These are phyloP conservation scores for Hyperopisus bebe DNA, from an alignment of 2,113 vertebrate genomes.

Conservation along the genomic window DNA sequence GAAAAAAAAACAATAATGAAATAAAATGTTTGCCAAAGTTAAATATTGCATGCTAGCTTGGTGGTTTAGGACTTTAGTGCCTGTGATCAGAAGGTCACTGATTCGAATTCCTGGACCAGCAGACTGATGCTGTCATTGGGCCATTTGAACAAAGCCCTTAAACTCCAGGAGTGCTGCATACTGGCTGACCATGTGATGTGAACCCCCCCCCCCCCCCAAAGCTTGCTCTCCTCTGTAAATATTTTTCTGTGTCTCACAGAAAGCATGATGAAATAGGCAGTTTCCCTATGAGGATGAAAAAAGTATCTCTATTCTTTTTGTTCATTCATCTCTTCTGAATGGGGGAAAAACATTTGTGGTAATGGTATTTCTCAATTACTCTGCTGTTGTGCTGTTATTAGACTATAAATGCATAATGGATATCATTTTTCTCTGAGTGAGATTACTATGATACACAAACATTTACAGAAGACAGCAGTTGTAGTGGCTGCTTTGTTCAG, in stretches of 20 bases:
- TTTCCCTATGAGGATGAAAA: neutral
- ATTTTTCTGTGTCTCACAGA: neutral
- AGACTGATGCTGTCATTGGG: neutral
- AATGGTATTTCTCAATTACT: slow-evolving; percentile 1
- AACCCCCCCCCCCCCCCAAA: neutral
- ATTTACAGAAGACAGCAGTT: neutral
- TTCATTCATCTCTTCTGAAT: neutral
- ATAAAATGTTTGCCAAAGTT: neutral
- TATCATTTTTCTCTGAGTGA: neutral
- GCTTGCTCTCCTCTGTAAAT: neutral
- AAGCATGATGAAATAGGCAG: neutral
- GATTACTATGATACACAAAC: slow-evolving; percentile 8
- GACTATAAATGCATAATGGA: neutral
- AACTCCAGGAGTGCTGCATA: neutral
- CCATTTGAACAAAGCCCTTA: neutral
- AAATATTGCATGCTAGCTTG: neutral
- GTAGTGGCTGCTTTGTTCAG: neutral
- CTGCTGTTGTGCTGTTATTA: neutral
- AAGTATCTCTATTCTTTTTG: neutral
- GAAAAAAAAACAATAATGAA: neutral
- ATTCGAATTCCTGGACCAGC: neutral
- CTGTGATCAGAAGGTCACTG: neutral
- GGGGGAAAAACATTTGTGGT: neutral
- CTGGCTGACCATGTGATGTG: neutral
- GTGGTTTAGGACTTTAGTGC: neutral